These are phyloP conservation scores for Plodia interpunctella DNA, from an alignment of 1,140 invertebrate genomes.

Conservation along the genomic window DNA sequence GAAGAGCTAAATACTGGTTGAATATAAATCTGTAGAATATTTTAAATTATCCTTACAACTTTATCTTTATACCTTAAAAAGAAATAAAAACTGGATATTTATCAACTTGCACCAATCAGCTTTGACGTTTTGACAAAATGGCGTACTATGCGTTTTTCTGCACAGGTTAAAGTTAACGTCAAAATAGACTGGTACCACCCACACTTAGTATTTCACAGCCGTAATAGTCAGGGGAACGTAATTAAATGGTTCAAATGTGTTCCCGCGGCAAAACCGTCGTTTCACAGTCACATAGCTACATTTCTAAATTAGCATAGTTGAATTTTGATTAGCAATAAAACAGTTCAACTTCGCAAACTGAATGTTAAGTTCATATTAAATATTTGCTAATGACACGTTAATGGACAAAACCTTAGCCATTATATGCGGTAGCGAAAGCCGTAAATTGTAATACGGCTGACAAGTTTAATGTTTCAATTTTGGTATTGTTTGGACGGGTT, in stretches of 20 bases:
- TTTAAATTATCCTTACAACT: no score
- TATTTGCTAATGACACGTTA: slow-evolving; percentile 49
- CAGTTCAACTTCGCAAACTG: slow-evolving; percentile 29
- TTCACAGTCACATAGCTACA: slow-evolving; percentile 38
- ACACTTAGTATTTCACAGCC: neutral
- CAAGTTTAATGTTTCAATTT: slow-evolving; percentile 13
- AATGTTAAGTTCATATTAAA: slow-evolving; percentile 36
- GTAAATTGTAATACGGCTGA: slow-evolving; percentile 10
- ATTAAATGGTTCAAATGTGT: slow-evolving; percentile 27
- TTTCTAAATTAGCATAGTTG: slow-evolving; percentile 54
- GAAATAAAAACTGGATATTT: no score
- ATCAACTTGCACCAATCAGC: no score
- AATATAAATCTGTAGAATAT: no score
- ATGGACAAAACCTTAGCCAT: slow-evolving; percentile 35
- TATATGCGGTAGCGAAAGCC: neutral
- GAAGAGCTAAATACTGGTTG: no score
- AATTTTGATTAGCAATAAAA: slow-evolving; percentile 59
- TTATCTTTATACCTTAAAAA: no score
- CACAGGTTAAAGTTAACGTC: no score
- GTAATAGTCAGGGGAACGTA: slow-evolving; percentile 16
- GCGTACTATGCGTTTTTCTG: no score
- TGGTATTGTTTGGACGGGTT: neutral
- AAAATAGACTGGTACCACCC: neutral
- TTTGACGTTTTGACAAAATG: no score
- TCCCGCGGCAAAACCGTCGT: slow-evolving; percentile 13